Evolutionary conservation across 1,140 invertebrate genomes (phyloP), one percentile per base, ranked within the genome.

Genomic region (Conus ventricosus): DNA sequence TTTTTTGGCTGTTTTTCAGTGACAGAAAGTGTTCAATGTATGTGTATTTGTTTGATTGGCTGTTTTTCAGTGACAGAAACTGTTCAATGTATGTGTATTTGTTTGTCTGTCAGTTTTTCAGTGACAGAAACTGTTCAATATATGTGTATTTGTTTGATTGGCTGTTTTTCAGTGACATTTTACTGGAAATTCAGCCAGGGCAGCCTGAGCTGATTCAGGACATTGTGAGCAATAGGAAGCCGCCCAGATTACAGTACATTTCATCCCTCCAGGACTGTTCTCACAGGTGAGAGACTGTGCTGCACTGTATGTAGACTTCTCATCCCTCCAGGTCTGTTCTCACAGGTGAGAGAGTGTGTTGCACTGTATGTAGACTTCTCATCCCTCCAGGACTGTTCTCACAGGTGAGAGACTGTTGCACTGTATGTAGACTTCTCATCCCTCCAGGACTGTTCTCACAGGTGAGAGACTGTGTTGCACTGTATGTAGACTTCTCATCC

Each of bases 81-180:
- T 39, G 39, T 39, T 39, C 39, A 39, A 3, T 39, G 3, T 39
- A 39, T 39, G 39, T 39, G 39, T 39, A 39, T 39, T 39, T 39
- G 39, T 39, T 39, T 39, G 39, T 1, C 3, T 39, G 39, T 0
- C 39, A 1, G 39, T 39, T 39, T 39, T 39, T 39, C 39, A 39
- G 39, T 39, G 39, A 39, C 39, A 39, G 39, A 39, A 39, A 39
- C 3, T 39, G 39, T 39, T 39, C 39, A 39, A 53, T 51, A 53
- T 83, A 20, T 20, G 67, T n/a, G 67, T n/a, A 23, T 71, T 6
- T 71, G 67, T 71, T 11, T 71, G 67, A 17, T 6, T 39, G 78
- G 27, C 25, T 80, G 67, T 27, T 83, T 84, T 84, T 39, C 82
- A 84, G 82, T 67, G 82, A 84, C 25, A 63, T 84, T 25, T 25